Conservation (phyloP, 2,888 invertebrate species). For the Augochlorella aurata region DNA sequence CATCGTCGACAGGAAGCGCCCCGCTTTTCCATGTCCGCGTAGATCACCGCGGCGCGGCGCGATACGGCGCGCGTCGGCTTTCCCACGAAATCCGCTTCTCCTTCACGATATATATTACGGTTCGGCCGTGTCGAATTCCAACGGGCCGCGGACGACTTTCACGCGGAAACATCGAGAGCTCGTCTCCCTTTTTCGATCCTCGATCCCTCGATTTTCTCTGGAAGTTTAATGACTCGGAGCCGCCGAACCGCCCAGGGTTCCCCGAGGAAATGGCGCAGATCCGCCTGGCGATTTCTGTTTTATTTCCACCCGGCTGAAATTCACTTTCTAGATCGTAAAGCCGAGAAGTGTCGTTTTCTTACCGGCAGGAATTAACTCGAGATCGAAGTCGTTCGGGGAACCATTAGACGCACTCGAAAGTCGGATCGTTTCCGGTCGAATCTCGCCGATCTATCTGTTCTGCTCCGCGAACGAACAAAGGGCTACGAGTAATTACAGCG, state of each 20-base stretch:
- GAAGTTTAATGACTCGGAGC: conserved; percentile 45
- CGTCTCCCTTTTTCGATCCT: conserved; percentile 1
- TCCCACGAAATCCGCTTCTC: conserved; percentile 22
- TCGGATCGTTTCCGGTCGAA: neutral
- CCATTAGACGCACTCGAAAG: neutral
- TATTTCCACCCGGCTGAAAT: conserved; percentile 64
- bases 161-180: conserved; percentile 10
- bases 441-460: neutral
- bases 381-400: neutral
- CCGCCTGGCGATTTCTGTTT: conserved; percentile 62
- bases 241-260: neutral
- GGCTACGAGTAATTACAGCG: neutral
- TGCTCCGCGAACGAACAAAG: neutral
- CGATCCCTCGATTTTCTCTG: neutral
- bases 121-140: neutral
- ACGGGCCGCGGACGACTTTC: conserved; percentile 18
- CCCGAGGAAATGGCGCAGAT: conserved; percentile 12
- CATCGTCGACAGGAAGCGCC: conserved; percentile 60
- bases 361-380: conserved; percentile 68
- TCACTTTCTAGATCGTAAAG: conserved; percentile 80
- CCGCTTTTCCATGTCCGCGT: conserved; percentile 53
- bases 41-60: neutral
- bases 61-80: neutral
- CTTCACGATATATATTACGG: neutral
- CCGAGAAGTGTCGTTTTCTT: conserved; percentile 56